Base-by-base conservation (phyloP, 2,888 invertebrate genomes). In the Hoplodrina blanda region DNA sequence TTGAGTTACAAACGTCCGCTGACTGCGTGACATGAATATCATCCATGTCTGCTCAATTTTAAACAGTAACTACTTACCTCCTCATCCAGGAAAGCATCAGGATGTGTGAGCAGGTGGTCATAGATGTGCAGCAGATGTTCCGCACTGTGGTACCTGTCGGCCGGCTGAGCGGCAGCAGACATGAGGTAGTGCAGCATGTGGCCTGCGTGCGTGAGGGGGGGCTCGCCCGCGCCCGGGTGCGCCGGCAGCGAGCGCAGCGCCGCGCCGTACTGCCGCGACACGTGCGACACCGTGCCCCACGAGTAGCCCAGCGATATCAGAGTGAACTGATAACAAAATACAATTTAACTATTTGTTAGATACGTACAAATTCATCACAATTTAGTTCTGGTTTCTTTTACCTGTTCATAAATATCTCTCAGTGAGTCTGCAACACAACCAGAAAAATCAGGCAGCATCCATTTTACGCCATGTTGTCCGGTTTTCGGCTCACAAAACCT, bases 371-470 rank as follows among this genome's bases (percentile, higher is more conserved):
- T n/a, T 11, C 4, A 17, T 44, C 3, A 5, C 4, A 10, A 19
- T 3, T 19, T 13, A 1, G 1, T 60, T 49, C 0, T 20, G 0
- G 33, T 62, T 25, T 30, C 4, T 4, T 10, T 20, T 91, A 97
- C 97, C 92, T 97, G 96, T 83, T 97, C 96, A 87, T 97, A 97
- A 77, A 97, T 97, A 83, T 96, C 93, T 63, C 96, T 92, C 44
- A 98, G 90, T 1, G 97, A 96, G 84, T 97, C 97, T 41, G 97
- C 96, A 33, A 97, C 94, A 88, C 98, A 98, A 25, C 96, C 96
- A 1, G 98, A 97, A 88, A 98, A 98, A 90, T 98, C 98, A 0
- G 98, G 97, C 56, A 96, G 91, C 83, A 97, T 96, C 98, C 98
- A 98, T 77, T 97, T 97, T 0, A 98, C 97, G 30, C 97, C 97